Conservation (phyloP, 2,797 vertebrate species). For the Bovichtus variegatus region DNA sequence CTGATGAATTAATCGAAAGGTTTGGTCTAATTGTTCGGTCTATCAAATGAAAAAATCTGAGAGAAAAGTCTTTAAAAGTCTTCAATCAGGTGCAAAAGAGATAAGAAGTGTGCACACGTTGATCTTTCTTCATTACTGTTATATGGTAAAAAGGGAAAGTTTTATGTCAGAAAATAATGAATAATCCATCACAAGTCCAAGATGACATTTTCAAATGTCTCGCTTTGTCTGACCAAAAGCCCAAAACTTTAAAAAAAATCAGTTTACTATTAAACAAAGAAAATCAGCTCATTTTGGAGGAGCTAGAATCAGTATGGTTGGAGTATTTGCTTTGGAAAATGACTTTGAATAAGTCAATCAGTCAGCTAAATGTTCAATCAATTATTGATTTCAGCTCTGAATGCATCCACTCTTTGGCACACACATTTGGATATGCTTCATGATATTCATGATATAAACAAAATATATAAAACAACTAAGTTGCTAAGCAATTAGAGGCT, state of each 20-base stretch:
- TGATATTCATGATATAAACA: conserved; percentile 13
- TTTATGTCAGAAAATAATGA: background rate
- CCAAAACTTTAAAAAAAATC: background rate
- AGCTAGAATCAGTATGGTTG: background rate
- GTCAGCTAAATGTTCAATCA: background rate
- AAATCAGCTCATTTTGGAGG: background rate
- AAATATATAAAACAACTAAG: conserved; percentile 8
- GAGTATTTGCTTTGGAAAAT: background rate
- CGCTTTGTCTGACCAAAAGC: background rate
- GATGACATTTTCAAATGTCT: background rate
- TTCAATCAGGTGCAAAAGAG: background rate
- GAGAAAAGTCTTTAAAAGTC: conserved; percentile 20
- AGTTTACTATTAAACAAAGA: background rate
- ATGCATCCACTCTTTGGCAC: background rate
- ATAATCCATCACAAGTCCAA: background rate
- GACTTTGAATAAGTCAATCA: background rate
- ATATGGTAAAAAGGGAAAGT: background rate
- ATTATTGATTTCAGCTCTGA: background rate
- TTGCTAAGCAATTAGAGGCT: conserved; percentile 43
- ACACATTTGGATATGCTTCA: conserved; percentile 26
- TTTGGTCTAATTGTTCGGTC: background rate
- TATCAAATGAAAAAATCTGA: background rate
- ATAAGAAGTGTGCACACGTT: background rate
- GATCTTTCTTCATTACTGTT: background rate
- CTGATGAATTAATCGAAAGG: background rate